Percentiles rank a stretch among this genome's conserved stretches.
These are phyloP conservation scores for Gadopsis marmoratus DNA, from an alignment of 2,797 vertebrate species.

Conservation along the genomic window DNA sequence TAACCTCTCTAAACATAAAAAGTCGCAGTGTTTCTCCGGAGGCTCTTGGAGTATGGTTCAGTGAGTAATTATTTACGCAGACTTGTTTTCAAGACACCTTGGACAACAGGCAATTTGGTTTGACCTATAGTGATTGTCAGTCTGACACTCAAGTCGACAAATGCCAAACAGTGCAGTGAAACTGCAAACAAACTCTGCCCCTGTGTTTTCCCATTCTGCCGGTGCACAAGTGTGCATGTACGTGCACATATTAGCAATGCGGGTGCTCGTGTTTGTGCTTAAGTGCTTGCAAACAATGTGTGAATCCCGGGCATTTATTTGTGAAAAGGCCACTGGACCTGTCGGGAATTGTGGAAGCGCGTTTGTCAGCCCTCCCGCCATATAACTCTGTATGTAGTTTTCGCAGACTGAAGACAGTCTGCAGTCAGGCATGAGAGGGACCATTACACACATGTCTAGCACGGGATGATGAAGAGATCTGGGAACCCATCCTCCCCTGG, in stretches of 20 bases:
- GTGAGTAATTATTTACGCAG: constrained; percentile 67
- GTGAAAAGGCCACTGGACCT: constrained; percentile 74
- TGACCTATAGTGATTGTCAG: constrained; percentile 73
- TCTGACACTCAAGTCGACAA: constrained; percentile 62
- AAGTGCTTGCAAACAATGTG: constrained; percentile 49
- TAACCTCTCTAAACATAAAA: constrained; percentile 39
- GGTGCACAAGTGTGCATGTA: not conserved
- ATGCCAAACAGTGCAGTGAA: constrained; percentile 70
- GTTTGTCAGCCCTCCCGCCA: constrained; percentile 54
- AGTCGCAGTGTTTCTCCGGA: constrained; percentile 15
- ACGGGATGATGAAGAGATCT: constrained; percentile 81
- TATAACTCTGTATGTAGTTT: constrained; percentile 75
- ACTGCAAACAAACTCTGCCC: constrained; percentile 62
- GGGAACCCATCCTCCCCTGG: constrained; percentile 74
- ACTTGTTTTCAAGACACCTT: constrained; percentile 63
- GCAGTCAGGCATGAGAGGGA: constrained; percentile 75
- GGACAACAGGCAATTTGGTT: constrained; percentile 67
- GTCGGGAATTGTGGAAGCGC: constrained; percentile 59
- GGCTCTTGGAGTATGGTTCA: constrained; percentile 29
- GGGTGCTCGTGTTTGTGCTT: constrained; percentile 30
- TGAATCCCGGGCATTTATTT: constrained; percentile 51
- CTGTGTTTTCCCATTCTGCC: constrained; percentile 25
- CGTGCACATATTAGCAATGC: not conserved
- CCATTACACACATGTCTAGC: constrained; percentile 79
- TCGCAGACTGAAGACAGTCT: constrained; percentile 64